Percentiles rank a stretch among this genome's conserved stretches.
Evolutionary conservation across 2,888 invertebrate species (phyloP).

Genomic region (Pharmacophagus antenor): DNA sequence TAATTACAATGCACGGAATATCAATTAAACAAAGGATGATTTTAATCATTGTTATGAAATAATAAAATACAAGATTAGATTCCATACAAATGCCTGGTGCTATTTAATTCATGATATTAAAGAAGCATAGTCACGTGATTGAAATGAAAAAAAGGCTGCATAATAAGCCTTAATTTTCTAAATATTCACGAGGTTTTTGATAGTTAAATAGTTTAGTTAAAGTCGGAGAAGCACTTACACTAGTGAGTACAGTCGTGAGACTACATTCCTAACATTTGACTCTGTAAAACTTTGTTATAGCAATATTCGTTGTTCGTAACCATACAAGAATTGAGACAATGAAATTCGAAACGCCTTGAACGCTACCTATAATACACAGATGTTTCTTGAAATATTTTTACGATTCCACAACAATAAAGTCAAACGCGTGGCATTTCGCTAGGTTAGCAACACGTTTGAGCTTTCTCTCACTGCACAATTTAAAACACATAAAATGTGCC

Average conservation of each 20-base stretch:
- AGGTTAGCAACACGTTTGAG: slow-evolving; percentile 1
- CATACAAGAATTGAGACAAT: no score
- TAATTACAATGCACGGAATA: no score
- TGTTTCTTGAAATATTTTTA: no score
- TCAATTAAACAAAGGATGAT: no score
- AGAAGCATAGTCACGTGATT: slow-evolving; percentile 5
- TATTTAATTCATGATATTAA: not conserved
- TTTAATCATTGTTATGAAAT: not conserved
- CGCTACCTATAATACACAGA: no score
- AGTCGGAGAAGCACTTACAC: no score
- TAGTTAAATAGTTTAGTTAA: not conserved
- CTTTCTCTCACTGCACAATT: slow-evolving; percentile 11
- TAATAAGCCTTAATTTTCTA: not conserved
- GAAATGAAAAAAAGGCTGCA: not conserved
- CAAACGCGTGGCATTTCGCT: not conserved
- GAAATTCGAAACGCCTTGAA: no score
- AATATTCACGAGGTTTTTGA: not conserved
- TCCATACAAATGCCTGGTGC: not conserved
- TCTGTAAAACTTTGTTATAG: no score
- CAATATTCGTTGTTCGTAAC: no score
- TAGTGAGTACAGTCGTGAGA: no score
- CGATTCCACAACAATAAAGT: no score
- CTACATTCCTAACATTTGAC: no score
- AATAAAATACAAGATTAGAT: not conserved
- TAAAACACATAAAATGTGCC: not conserved